Evolutionary conservation across 2,888 invertebrate genomes (phyloP).

Genomic region (Nymphalis c-album): DNA sequence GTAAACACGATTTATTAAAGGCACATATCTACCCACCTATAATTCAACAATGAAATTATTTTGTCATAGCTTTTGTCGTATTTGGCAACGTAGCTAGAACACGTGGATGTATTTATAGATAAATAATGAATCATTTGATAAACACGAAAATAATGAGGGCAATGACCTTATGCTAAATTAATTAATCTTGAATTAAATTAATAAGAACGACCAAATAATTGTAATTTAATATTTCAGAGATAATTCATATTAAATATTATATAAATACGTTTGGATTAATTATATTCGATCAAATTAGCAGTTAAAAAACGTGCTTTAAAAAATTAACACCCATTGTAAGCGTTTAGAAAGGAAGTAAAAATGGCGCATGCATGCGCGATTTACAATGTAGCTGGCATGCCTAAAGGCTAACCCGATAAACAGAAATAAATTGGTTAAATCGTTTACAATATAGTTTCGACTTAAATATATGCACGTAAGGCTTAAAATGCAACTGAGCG

Average conservation of each 20-base stretch:
- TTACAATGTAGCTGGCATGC: conserved; percentile 46
- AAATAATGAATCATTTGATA: not conserved
- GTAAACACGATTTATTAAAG: too few relatives aligned
- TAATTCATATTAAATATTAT: too few relatives aligned
- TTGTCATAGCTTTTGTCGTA: not conserved
- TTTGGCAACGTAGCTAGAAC: not conserved
- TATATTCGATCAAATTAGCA: not conserved
- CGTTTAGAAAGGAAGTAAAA: conserved; percentile 37
- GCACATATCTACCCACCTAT: not conserved
- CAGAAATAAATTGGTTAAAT: conserved; percentile 46
- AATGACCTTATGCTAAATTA: not conserved
- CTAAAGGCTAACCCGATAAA: conserved; percentile 48
- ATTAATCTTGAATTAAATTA: not conserved
- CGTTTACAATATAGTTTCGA: conserved; percentile 35
- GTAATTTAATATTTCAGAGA: too few relatives aligned
- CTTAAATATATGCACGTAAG: conserved; percentile 40
- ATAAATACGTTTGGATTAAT: too few relatives aligned
- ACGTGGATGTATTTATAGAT: not conserved
- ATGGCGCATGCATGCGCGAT: conserved; percentile 41
- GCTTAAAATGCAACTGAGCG: conserved; percentile 35
- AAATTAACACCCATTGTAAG: conserved; percentile 32
- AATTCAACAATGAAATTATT: not conserved
- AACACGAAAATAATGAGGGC: not conserved
- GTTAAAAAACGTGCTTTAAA: conserved; percentile 1
- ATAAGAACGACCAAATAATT: not conserved